Evolutionary conservation across 2,113 vertebrate genomes (phyloP).

Genomic region (Ptilorrhoa leucosticta): DNA sequence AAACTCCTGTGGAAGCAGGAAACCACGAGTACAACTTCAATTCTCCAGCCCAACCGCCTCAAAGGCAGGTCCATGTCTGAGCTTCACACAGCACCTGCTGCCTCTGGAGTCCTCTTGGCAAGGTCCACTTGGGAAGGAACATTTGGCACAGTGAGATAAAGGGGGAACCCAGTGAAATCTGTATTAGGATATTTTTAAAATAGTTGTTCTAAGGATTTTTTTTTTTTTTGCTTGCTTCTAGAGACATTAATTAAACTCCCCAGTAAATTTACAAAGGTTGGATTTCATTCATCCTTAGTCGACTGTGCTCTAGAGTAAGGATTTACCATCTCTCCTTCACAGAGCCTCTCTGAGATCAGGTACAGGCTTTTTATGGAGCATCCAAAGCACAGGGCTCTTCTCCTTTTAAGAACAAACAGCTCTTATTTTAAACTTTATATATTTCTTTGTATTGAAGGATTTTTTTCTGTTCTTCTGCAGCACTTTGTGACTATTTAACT

Average conservation of each 20-base stretch:
- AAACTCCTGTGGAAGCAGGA: background rate
- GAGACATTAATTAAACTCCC: background rate
- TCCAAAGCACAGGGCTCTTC: background rate
- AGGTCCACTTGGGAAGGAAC: background rate
- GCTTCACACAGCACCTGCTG: background rate
- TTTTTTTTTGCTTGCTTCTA: background rate
- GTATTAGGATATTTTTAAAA: background rate
- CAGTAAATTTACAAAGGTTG: background rate
- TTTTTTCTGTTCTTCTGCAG: background rate
- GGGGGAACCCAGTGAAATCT: background rate
- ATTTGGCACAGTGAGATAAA: background rate
- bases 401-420: background rate
- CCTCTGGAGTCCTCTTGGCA: background rate
- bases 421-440: background rate
- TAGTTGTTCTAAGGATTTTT: background rate
- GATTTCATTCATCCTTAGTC: background rate
- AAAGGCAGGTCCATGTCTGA: background rate
- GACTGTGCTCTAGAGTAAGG: background rate
- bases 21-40: fast-evolving
- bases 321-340: background rate
- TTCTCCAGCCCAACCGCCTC: background rate
- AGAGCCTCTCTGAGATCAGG: background rate
- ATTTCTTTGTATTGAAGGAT: background rate
- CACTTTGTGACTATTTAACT: background rate
- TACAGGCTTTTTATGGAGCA: background rate